Evolutionary conservation across 2,113 vertebrate genomes (phyloP), one percentile per base, ranked within the genome.

Genomic region (Acinonyx jubatus): DNA sequence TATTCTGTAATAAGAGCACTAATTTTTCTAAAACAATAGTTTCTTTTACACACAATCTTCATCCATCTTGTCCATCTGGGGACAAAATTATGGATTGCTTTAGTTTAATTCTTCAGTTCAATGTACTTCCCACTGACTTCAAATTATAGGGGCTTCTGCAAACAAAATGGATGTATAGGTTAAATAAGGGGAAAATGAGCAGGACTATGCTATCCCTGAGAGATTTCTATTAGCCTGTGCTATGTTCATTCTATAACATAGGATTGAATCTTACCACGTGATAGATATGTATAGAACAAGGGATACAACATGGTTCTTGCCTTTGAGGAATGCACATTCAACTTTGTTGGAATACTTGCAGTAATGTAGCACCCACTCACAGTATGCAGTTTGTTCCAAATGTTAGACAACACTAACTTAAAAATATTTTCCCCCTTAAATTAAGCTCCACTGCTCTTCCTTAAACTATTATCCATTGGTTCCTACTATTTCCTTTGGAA

Each of bases 1-100:
- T 91, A 90, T 48, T 96, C 69, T 96, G 12, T 63, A 93, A 81
- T 95, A 96, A 95, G 83, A 92, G 79, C 96, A 88, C 55, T 94
- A 85, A 81, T 68, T 97, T 96, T 95, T 95, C 84, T 95, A 90
- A 96, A 83, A 81, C 9, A 71, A 21, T 84, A 84, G 12, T 94
- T 95, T 95, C 23, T 33, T 96, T 94, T 85, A 80, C 25, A 50
- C 33, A 68, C 7, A 74, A n/a, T 91, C 86, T 96, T 93, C 45
- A 93, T 86, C 73, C 50, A 82, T 79, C 81, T 66, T 88, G 33
- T 41, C 25, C 65, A 7, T 90, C 48, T 69, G 23, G 38, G 41
- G 18, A 82, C 38, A 86, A 96, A 97, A 97, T 45, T 63, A 36
- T 5, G 29, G 23, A 66, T 61, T 31, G 69, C 21, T 81, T 96